These are phyloP conservation scores for Columba livia DNA, from an alignment of 2,113 vertebrate species.

Conservation along the genomic window DNA sequence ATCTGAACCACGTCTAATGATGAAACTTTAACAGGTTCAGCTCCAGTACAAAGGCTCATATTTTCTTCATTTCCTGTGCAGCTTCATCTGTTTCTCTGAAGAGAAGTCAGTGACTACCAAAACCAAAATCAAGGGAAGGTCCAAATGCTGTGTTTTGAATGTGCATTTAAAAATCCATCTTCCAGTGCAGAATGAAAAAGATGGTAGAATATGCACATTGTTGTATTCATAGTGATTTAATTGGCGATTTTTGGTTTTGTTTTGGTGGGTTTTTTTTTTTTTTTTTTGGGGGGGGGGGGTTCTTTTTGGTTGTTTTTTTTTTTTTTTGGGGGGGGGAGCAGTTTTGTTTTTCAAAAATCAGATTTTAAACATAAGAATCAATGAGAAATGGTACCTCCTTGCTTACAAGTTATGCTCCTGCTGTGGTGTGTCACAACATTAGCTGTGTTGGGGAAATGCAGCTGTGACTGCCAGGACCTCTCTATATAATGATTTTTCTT, in stretches of 20 bases:
- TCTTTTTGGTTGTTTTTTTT: too few relatives aligned
- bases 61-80: background rate
- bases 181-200: background rate
- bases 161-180: background rate
- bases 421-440: background rate
- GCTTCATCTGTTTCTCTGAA: background rate
- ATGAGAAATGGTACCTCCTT: background rate
- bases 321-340: too few relatives aligned
- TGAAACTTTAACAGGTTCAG: background rate
- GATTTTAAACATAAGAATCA: background rate
- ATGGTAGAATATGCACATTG: background rate
- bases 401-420: background rate
- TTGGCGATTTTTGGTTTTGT: background rate
- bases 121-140: background rate
- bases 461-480: background rate
- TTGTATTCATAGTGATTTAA: background rate
- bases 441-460: background rate
- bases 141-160: background rate
- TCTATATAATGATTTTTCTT: background rate
- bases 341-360: background rate
- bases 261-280: background rate
- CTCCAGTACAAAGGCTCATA: background rate
- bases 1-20: background rate
- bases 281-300: too few relatives aligned
- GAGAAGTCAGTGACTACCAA: background rate